Percentiles rank a stretch among this genome's conserved stretches.
phyloP scores from a whole-genome alignment of 2,888 invertebrate species.

The Nephrotoma guestfalica region DNA sequence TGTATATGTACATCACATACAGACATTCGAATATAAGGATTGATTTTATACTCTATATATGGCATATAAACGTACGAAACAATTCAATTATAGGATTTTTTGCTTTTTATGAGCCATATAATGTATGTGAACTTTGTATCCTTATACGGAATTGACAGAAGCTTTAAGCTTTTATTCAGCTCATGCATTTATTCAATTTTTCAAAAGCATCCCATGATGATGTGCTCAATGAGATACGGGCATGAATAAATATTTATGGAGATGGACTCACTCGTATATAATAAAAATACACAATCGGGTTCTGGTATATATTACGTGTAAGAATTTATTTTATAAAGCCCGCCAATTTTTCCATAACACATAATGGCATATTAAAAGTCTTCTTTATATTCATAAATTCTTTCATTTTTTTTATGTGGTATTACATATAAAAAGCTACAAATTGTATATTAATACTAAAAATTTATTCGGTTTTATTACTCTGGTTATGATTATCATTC shows the following conservation, averaged over 20 bases:
- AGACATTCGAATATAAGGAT: background rate
- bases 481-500: background rate
- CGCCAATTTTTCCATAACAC: background rate
- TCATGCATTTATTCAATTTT: background rate
- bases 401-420: background rate
- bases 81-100: background rate
- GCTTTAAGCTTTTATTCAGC: background rate
- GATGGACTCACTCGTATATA: too few relatives aligned
- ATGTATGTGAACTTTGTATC: background rate
- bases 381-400: background rate
- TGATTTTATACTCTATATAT: background rate
- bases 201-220: background rate
- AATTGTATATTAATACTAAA: background rate
- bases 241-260: background rate
- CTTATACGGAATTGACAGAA: background rate
- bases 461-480: background rate
- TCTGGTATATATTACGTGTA: background rate
- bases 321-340: background rate
- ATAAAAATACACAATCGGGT: too few relatives aligned
- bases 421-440: background rate
- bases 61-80: background rate
- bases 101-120: background rate
- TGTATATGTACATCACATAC: too few relatives aligned
- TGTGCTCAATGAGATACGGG: background rate
- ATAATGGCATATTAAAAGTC: background rate